Conservation (phyloP, 2,888 invertebrate species). For the Leptopilina drosophilae region DNA sequence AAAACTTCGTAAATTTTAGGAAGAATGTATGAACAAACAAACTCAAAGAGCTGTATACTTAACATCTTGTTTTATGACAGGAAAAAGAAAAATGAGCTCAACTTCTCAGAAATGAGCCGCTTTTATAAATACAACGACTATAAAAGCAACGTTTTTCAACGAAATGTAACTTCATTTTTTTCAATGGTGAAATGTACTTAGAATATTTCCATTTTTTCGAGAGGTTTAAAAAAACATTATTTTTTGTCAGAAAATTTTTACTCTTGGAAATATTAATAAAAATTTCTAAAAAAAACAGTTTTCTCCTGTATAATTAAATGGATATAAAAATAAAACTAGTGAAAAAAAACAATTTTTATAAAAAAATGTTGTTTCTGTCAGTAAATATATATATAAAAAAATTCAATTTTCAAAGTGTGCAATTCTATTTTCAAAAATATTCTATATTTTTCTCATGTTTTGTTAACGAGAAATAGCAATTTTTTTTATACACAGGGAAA, state of each 20-base stretch:
- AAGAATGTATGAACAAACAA: constrained; percentile 60
- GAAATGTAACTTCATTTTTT: background rate
- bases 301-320: too few species aligned
- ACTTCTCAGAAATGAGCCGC: constrained; percentile 63
- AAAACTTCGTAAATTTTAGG: background rate
- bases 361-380: too few species aligned
- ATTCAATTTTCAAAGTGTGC: too few species aligned
- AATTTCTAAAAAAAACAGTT: too few species aligned
- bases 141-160: constrained; percentile 11
- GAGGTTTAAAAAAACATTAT: too few species aligned
- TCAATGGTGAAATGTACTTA: background rate
- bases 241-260: too few species aligned
- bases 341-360: too few species aligned
- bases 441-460: background rate
- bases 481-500: constrained; percentile 1
- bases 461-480: background rate
- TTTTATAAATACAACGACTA: constrained; percentile 59
- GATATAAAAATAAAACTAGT: too few species aligned
- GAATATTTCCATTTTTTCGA: background rate
- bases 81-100: constrained; percentile 46
- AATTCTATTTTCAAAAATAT: too few species aligned
- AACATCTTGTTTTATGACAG: constrained; percentile 28
- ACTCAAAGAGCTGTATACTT: constrained; percentile 21
- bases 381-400: too few species aligned
- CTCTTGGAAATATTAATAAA: too few species aligned